Percentiles rank a stretch among this genome's conserved stretches.
Evolutionary conservation across 2,888 invertebrate species (phyloP).

Genomic region (Labia minor): DNA sequence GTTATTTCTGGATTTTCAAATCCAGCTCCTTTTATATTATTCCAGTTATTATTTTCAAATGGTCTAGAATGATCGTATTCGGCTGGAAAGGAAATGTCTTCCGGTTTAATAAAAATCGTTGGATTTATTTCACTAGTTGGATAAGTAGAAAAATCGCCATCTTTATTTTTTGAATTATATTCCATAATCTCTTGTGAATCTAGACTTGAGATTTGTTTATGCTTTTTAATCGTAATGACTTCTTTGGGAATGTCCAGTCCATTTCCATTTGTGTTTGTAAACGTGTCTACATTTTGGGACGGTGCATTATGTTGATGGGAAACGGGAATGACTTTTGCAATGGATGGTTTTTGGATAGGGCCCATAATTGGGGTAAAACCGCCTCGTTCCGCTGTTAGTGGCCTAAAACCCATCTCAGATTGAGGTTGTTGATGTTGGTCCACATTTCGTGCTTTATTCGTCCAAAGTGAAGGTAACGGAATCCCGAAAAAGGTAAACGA

Average conservation of each 20-base stretch:
- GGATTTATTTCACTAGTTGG: neutral
- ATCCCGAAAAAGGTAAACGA: constrained; percentile 78
- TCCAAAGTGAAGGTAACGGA: constrained; percentile 51
- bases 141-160: neutral
- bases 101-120: too few species aligned
- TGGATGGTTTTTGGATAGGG: constrained; percentile 34
- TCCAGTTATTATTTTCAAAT: neutral
- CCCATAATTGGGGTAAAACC: constrained; percentile 61
- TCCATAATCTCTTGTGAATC: neutral
- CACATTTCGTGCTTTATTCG: neutral
- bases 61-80: neutral
- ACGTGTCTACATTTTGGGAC: constrained; percentile 13
- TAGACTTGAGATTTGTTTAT: constrained; percentile 15
- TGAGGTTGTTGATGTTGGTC: constrained; percentile 25
- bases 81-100: neutral
- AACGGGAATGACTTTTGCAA: neutral
- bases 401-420: constrained; percentile 66
- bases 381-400: constrained; percentile 58
- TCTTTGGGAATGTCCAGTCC: neutral
- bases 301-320: constrained; percentile 13
- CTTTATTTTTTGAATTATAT: constrained; percentile 16
- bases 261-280: neutral
- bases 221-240: neutral
- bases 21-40: neutral
- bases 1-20: neutral